These are phyloP conservation scores for Onchidella celtica DNA, from an alignment of 2,888 invertebrate genomes.

Conservation along the genomic window DNA sequence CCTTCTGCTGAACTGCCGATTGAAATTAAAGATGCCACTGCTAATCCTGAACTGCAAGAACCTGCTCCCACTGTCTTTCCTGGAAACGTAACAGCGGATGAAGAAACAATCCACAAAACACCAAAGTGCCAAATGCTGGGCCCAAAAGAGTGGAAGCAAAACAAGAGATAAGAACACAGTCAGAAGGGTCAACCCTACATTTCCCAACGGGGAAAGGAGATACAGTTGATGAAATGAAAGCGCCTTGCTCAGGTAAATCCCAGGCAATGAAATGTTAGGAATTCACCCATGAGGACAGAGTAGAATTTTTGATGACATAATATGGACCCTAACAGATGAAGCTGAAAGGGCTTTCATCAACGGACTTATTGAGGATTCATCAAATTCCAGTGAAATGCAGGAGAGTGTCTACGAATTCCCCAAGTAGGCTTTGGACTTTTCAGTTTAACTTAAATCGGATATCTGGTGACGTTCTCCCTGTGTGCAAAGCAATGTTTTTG, in stretches of 20 bases:
- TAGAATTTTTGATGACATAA: background rate
- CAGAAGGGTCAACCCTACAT: slow-evolving; percentile 4
- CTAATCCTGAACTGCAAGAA: background rate
- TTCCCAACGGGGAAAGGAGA: background rate
- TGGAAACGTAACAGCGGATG: background rate
- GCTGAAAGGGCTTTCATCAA: background rate
- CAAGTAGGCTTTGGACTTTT: background rate
- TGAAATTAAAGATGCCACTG: background rate
- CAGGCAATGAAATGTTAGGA: background rate
- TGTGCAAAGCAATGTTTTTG: background rate
- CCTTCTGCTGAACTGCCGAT: background rate
- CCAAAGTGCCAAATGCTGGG: background rate
- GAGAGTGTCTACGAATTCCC: slow-evolving; percentile 3
- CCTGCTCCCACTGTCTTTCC: background rate
- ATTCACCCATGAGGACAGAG: slow-evolving; percentile 7
- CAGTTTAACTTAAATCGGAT: background rate
- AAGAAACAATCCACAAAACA: background rate
- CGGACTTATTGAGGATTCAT: background rate
- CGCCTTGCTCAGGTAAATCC: slow-evolving; percentile 1
- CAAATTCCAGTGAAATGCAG: background rate
- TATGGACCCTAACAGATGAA: background rate
- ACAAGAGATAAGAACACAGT: background rate
- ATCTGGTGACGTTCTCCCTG: background rate
- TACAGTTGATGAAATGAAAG: background rate
- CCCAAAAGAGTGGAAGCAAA: background rate